Percentiles rank a stretch among this genome's conserved stretches.
Evolutionary conservation across 2,797 vertebrate species (phyloP).

Genomic region (Crocidura indochinensis): DNA sequence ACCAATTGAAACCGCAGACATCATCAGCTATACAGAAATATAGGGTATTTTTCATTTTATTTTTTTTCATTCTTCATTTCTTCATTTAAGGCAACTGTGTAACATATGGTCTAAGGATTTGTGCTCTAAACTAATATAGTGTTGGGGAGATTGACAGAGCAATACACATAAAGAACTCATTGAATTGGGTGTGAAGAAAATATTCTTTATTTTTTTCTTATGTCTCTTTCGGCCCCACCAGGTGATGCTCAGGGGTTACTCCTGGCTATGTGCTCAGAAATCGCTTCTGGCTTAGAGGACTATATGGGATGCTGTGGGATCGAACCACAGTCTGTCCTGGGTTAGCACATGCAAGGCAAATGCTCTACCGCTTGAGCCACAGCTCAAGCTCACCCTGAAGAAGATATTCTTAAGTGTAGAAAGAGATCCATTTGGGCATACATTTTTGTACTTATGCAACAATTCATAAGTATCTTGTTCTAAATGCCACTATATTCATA

Average conservation of each 20-base stretch:
- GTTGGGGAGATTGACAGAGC: background rate
- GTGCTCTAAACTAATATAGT: background rate
- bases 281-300: too few relatives aligned
- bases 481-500: background rate
- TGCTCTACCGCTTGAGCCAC: too few relatives aligned
- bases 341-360: too few relatives aligned
- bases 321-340: too few relatives aligned
- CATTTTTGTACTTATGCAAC: background rate
- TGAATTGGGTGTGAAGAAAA: background rate
- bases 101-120: background rate
- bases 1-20: background rate
- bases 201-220: too few relatives aligned
- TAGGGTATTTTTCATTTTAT: conserved; percentile 45
- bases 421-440: background rate
- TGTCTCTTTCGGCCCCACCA: too few relatives aligned
- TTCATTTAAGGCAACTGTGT: background rate
- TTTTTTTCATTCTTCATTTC: too few relatives aligned
- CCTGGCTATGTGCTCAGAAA: too few relatives aligned
- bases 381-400: too few relatives aligned
- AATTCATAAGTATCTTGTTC: background rate
- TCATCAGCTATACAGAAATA: conserved; percentile 40
- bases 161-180: background rate
- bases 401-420: background rate
- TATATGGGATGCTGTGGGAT: too few relatives aligned
- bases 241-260: too few relatives aligned